A percentile compares a stretch with the other conserved stretches of the same genome.
Evolutionary conservation across 2,797 vertebrate species (phyloP).

Genomic region (Chrosomus eos): DNA sequence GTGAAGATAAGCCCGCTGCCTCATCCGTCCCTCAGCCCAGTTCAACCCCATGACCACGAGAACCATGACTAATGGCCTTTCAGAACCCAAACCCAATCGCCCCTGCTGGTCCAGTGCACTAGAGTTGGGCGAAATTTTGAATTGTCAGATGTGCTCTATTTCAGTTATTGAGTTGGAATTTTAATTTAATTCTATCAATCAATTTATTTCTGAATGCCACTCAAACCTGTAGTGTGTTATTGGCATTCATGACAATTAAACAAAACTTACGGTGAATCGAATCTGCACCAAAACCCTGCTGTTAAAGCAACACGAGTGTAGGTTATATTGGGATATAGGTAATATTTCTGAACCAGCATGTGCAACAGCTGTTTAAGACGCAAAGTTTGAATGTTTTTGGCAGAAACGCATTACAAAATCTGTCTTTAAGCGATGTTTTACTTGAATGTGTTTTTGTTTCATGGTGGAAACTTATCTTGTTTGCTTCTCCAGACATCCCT

Average conservation of each 20-base stretch:
- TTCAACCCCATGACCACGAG: neutral
- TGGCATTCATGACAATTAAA: neutral
- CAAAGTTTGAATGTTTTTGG: constrained; percentile 7
- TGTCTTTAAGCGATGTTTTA: constrained; percentile 19
- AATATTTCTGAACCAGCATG: neutral
- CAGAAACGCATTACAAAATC: constrained; percentile 9
- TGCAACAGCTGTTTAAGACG: neutral
- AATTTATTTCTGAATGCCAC: neutral
- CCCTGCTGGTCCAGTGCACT: neutral
- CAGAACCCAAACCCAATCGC: neutral
- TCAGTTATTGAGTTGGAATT: no score
- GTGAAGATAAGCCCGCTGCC: constrained; percentile 52
- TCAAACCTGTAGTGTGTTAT: neutral
- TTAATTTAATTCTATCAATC: neutral
- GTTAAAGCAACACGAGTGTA: neutral
- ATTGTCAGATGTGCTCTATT: neutral
- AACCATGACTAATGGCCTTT: constrained; percentile 8
- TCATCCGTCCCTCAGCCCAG: constrained; percentile 12
- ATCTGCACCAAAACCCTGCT: neutral
- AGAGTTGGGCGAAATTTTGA: neutral
- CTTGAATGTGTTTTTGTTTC: constrained; percentile 14
- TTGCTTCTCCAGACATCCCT: constrained; percentile 1
- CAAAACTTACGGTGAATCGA: neutral
- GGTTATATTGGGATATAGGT: neutral
- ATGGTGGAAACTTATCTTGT: constrained; percentile 5